These are phyloP conservation scores for Polyploca ridens DNA, from an alignment of 2,888 invertebrate genomes.

Conservation along the genomic window DNA sequence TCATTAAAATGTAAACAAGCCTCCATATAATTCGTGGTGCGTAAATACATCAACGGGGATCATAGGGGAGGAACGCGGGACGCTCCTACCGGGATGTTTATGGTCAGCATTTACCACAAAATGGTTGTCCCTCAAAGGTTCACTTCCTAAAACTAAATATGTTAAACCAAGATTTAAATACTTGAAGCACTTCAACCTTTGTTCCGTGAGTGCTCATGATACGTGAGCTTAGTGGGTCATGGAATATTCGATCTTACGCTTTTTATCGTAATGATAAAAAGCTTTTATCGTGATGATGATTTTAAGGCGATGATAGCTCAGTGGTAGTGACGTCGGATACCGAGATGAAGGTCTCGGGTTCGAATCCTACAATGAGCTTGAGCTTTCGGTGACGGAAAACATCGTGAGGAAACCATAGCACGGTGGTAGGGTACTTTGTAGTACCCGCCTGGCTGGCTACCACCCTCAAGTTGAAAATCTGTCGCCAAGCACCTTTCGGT, in stretches of 20 bases:
- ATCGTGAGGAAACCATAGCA: too few species aligned
- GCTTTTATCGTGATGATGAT: too few species aligned
- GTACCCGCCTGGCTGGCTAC: too few species aligned
- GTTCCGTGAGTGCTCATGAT: neutral
- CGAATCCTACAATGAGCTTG: too few species aligned
- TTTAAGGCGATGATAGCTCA: too few species aligned
- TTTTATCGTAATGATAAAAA: neutral
- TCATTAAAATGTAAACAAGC: constrained; percentile 77
- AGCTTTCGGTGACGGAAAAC: too few species aligned
- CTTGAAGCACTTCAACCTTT: constrained; percentile 18
- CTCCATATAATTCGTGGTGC: constrained; percentile 65
- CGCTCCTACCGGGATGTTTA: constrained; percentile 53
- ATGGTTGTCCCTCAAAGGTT: constrained; percentile 51
- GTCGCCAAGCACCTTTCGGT: too few species aligned
- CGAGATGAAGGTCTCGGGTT: too few species aligned
- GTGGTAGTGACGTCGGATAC: too few species aligned
- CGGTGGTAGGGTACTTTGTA: too few species aligned
- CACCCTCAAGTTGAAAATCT: too few species aligned
- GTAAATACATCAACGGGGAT: constrained; percentile 62
- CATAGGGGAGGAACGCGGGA: constrained; percentile 41
- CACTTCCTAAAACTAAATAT: constrained; percentile 43
- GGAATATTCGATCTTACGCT: neutral
- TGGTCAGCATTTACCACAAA: constrained; percentile 63
- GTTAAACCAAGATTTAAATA: constrained; percentile 36
- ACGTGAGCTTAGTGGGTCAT: neutral